These are phyloP conservation scores for Oscheius sp. DNA, from an alignment of 2,888 invertebrate genomes.

Conservation along the genomic window DNA sequence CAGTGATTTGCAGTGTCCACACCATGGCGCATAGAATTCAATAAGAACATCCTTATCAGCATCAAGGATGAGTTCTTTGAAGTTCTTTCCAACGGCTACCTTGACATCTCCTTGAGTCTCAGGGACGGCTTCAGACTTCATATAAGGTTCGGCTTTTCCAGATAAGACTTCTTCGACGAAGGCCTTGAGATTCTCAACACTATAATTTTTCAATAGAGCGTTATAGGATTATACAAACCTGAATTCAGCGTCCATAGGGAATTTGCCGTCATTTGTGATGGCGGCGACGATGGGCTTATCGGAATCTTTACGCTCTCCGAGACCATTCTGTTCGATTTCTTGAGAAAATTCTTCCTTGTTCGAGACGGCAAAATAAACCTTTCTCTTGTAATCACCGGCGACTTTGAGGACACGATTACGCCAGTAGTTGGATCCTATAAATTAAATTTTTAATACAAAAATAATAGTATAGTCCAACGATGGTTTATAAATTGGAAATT, in stretches of 20 bases:
- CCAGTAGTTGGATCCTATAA: conserved; percentile 99
- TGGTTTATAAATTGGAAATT: conserved; percentile 52
- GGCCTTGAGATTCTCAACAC: conserved; percentile 83
- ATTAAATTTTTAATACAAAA: no score
- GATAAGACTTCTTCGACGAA: conserved; percentile 86
- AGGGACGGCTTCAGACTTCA: conserved; percentile 94
- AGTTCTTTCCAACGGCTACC: conserved; percentile 93
- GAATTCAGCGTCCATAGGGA: conserved; percentile 87
- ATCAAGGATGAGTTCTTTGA: conserved; percentile 87
- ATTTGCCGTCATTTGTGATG: conserved; percentile 86
- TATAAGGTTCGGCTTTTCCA: conserved; percentile 85
- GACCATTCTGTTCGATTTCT: conserved; percentile 91
- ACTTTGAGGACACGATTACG: conserved; percentile 78
- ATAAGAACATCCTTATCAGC: conserved; percentile 90
- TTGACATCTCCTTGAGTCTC: conserved; percentile 80
- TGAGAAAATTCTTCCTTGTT: conserved; percentile 91
- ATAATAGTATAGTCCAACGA: no score
- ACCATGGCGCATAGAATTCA: conserved; percentile 97
- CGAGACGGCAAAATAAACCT: conserved; percentile 86
- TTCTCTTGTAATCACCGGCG: conserved; percentile 68
- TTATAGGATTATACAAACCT: conserved; percentile 78
- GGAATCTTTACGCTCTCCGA: conserved; percentile 81
- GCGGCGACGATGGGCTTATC: conserved; percentile 90
- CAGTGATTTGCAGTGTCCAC: conserved; percentile 34
- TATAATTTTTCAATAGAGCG: conserved; percentile 71